Base-by-base conservation (phyloP, 2,888 invertebrate species). In the Calliscelio sp. region DNA sequence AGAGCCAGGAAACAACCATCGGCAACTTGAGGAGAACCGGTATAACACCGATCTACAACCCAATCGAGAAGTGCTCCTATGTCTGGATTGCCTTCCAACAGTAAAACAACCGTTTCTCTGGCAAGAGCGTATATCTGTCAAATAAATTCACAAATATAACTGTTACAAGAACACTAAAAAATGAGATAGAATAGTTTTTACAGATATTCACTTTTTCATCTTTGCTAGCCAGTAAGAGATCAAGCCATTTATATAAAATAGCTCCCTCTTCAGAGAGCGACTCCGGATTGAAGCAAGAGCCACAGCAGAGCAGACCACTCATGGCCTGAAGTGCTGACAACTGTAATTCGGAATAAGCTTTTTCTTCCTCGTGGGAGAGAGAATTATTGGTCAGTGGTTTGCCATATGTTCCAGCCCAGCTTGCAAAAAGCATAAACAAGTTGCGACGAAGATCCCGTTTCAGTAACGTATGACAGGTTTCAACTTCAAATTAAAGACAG, bases 41-140 rank as follows among this genome's bases (percentile, higher is more conserved):
- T 99, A 93, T 98, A 99, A 93, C 99, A 99, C 77, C 98, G 96
- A 94, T 99, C 98, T 61, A 99, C 98, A 0, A 98, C 97, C 99
- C 99, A 99, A 93, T 99, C 99, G 53, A 99, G 94, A 66, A 99
- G 94, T 5, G 97, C 95, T 0, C 97, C 97, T 87, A 97, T 97
- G 92, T 98, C 98, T 0, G 98, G 97, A 94, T 99, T 99, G 90
- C 98, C 97, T 93, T 99, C 99, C 86, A 99, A 94, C 55, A 99
- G 94, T 55, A 99, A 94, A 1, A 99, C 97, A 25, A 99, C 97
- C 0, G 99, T 99, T 93, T 99, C 98, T 53, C 98, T 96, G 0
- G 97, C 98, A 89, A 99, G 94, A 87, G 96, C 96, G 93, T 98
- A 97, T 87, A 98, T 96, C 98, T 98, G 91, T 18, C 10, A 22